Conservation (phyloP, 2,888 invertebrate species). For the Dryobota labecula region DNA sequence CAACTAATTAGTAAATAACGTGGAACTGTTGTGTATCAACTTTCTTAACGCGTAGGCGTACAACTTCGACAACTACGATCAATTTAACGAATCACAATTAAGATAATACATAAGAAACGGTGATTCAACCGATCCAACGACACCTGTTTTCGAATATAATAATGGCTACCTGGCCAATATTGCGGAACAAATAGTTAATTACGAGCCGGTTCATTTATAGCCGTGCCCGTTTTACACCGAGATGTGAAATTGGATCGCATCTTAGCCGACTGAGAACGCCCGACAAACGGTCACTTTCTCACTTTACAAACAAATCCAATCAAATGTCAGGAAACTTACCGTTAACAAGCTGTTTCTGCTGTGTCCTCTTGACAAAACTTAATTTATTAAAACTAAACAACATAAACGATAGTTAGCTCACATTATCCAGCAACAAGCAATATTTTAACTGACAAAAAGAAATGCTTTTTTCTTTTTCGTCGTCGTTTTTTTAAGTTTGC, state of each 20-base stretch:
- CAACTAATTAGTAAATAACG: slow-evolving; percentile 57
- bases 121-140: slow-evolving; percentile 81
- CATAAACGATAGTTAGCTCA: slow-evolving; percentile 77
- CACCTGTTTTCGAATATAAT: slow-evolving; percentile 71
- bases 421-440: slow-evolving; percentile 80
- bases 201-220: slow-evolving; percentile 83
- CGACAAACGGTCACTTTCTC: slow-evolving; percentile 88
- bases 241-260: slow-evolving; percentile 86
- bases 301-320: slow-evolving; percentile 86
- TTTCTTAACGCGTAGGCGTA: slow-evolving; percentile 77
- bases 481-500: slow-evolving; percentile 87
- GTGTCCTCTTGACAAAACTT: slow-evolving; percentile 70
- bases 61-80: slow-evolving; percentile 64
- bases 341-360: slow-evolving; percentile 72
- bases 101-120: slow-evolving; percentile 68
- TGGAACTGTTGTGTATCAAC: slow-evolving; percentile 65
- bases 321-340: slow-evolving; percentile 86
- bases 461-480: slow-evolving; percentile 80
- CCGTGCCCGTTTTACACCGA: slow-evolving; percentile 77
- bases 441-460: slow-evolving; percentile 81
- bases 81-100: slow-evolving; percentile 64
- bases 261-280: slow-evolving; percentile 76
- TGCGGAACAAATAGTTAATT: slow-evolving; percentile 81
- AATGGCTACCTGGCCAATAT: slow-evolving; percentile 77
- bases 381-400: slow-evolving; percentile 75